These are phyloP conservation scores for Anableps anableps DNA, from an alignment of 2,797 vertebrate species.

Conservation along the genomic window DNA sequence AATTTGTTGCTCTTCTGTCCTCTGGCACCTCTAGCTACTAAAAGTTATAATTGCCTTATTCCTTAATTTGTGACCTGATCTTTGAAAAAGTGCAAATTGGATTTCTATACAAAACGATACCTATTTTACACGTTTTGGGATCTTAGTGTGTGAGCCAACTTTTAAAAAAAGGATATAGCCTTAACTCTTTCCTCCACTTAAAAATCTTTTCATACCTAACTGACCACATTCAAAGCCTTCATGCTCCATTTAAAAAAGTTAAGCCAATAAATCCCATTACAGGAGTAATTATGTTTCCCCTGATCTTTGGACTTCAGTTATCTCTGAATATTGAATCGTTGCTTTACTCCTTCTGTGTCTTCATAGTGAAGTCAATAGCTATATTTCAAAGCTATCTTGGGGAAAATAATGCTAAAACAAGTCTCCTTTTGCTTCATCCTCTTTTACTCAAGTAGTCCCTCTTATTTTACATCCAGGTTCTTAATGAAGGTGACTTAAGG, in stretches of 20 bases:
- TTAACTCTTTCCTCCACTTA: neutral
- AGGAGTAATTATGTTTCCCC: neutral
- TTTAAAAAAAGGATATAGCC: neutral
- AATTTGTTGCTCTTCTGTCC: neutral
- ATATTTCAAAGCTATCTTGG: neutral
- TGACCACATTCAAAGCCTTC: neutral
- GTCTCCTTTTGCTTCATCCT: neutral
- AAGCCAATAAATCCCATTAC: conserved; percentile 9
- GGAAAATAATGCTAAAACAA: neutral
- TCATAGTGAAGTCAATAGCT: neutral
- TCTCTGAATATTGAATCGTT: conserved; percentile 23
- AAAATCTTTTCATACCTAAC: neutral
- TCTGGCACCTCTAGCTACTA: neutral
- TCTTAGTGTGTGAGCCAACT: neutral
- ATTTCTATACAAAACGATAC: neutral
- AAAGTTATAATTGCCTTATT: neutral
- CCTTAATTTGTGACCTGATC: neutral
- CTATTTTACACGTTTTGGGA: neutral
- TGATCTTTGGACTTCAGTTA: neutral
- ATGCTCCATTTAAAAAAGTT: neutral
- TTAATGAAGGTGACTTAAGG: neutral
- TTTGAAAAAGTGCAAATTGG: neutral
- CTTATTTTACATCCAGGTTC: neutral
- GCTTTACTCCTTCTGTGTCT: neutral
- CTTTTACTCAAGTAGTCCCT: neutral